A percentile compares a stretch with the other conserved stretches of the same genome.
phyloP scores from a whole-genome alignment of 2,113 vertebrate genomes.

The Lepus europaeus region DNA sequence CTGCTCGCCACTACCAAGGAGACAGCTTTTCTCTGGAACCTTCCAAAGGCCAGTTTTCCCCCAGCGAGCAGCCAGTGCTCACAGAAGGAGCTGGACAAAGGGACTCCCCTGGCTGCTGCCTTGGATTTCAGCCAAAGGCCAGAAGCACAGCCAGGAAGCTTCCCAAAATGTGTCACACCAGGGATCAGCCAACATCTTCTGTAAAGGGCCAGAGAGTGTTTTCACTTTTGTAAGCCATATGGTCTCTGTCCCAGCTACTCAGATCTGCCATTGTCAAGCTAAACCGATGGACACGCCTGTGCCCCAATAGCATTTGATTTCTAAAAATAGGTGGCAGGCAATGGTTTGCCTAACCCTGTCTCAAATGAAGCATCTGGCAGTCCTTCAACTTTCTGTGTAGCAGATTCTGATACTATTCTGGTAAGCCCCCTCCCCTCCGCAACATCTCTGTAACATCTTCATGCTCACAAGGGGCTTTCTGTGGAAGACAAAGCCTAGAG shows the following conservation, averaged over 20 bases:
- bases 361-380: background rate
- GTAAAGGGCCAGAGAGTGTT: slow-evolving; percentile 25
- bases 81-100: slow-evolving; percentile 4
- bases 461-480: background rate
- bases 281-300: background rate
- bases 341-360: background rate
- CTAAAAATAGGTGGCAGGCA: slow-evolving; percentile 1
- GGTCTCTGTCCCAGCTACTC: slow-evolving; percentile 7
- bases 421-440: too few species aligned
- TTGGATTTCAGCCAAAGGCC: slow-evolving; percentile 40
- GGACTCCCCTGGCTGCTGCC: background rate
- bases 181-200: background rate
- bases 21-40: slow-evolving; percentile 55
- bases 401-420: too few species aligned
- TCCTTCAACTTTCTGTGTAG: background rate
- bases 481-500: slow-evolving; percentile 8
- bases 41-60: slow-evolving; percentile 5
- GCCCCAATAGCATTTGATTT: background rate
- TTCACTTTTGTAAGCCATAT: background rate
- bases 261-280: background rate
- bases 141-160: background rate
- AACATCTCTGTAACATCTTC: background rate
- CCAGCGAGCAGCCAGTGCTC: background rate
- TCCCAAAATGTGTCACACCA: slow-evolving; percentile 22
- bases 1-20: slow-evolving; percentile 23